Evolutionary conservation across 2,113 vertebrate species (phyloP).

Genomic region (Aspidoscelis tigris): DNA sequence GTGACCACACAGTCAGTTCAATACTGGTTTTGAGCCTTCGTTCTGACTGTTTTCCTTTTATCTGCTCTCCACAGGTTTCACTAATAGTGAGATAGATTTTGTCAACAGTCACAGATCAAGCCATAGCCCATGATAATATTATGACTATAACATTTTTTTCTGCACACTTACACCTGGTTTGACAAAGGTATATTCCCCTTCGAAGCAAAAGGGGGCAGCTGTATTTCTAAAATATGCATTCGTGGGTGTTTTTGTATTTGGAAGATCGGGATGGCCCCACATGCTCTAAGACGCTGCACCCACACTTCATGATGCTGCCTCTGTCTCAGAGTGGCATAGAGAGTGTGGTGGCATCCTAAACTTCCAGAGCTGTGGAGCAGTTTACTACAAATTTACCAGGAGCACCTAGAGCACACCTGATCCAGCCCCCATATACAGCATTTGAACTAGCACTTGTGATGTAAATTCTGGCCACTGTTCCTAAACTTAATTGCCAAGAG

Average conservation of each 20-base stretch:
- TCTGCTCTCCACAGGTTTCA: background rate
- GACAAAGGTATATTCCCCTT: background rate
- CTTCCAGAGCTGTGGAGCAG: too few species aligned
- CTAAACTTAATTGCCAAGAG: too few species aligned
- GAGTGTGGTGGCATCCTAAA: too few species aligned
- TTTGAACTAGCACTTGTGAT: too few species aligned
- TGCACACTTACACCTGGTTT: background rate
- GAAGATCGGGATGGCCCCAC: too few species aligned
- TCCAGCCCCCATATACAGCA: too few species aligned
- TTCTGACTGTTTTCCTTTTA: background rate
- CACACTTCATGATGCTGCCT: too few species aligned
- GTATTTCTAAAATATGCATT: background rate
- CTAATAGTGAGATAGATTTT: conserved; percentile 4
- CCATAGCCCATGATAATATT: background rate
- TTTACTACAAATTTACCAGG: too few species aligned
- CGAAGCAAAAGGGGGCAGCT: background rate
- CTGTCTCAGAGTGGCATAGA: too few species aligned
- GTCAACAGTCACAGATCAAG: conserved; percentile 9
- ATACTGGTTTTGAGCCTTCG: background rate
- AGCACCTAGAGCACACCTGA: too few species aligned
- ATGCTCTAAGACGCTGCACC: too few species aligned
- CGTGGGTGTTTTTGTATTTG: background rate
- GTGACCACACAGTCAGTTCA: background rate
- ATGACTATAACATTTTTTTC: background rate
- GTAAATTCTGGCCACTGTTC: too few species aligned